Conservation (phyloP, 2,888 invertebrate species). For the Protophormia terraenovae region DNA sequence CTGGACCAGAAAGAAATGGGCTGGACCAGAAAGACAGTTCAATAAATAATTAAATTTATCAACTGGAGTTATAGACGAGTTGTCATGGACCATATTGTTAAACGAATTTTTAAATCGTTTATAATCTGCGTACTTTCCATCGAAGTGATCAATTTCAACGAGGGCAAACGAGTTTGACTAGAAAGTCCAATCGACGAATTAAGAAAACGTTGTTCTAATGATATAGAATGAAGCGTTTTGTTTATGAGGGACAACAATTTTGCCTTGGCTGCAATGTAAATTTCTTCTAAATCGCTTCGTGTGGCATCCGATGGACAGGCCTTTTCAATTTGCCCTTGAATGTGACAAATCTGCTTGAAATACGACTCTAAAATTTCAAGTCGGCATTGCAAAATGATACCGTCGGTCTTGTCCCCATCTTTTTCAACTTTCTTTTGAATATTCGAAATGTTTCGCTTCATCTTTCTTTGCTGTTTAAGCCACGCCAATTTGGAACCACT, state of each 20-base stretch:
- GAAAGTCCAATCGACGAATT: too few species aligned
- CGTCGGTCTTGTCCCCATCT: too few species aligned
- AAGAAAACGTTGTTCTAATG: neutral
- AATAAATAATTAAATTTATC: too few species aligned
- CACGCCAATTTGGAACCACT: neutral
- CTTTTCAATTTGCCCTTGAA: slow-evolving; percentile 53
- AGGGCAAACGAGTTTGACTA: neutral
- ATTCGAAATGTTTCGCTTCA: slow-evolving; percentile 42
- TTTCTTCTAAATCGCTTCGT: too few species aligned
- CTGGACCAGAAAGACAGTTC: too few species aligned
- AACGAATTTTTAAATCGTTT: slow-evolving; percentile 30
- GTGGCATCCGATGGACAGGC: neutral
- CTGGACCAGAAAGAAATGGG: too few species aligned
- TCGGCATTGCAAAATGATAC: too few species aligned
- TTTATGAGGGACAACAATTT: neutral
- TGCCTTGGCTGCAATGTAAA: slow-evolving; percentile 8
- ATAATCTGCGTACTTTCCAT: slow-evolving; percentile 46
- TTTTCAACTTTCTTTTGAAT: slow-evolving; percentile 51
- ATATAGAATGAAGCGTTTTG: neutral
- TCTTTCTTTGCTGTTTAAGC: slow-evolving; percentile 45
- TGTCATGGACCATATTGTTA: too few species aligned
- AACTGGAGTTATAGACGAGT: too few species aligned
- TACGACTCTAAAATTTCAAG: too few species aligned
- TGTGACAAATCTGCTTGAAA: slow-evolving; percentile 48
- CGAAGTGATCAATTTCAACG: neutral